Percentiles rank a stretch among this genome's conserved stretches.
Conservation (phyloP, 2,797 vertebrate species). For the Phrynocephalus guinanensis region DNA sequence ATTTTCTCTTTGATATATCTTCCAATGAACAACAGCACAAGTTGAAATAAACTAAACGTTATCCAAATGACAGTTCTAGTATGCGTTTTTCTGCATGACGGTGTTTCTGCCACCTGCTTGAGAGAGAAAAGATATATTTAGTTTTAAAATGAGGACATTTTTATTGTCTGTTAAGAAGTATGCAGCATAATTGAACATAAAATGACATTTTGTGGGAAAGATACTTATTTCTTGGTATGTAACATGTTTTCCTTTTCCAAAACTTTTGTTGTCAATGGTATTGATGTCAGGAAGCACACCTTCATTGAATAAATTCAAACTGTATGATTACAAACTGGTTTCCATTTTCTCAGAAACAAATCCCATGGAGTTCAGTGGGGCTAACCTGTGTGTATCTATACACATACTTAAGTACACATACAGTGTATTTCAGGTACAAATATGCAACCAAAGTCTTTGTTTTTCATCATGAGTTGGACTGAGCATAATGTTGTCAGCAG, state of each 20-base stretch:
- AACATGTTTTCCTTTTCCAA: no score
- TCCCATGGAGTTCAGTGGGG: background rate
- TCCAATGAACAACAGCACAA: no score
- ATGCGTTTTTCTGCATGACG: background rate
- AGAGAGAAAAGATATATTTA: background rate
- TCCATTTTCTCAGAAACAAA: background rate
- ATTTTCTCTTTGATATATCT: slow-evolving; percentile 30
- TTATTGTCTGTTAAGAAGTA: background rate
- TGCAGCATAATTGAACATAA: background rate
- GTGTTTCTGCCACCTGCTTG: background rate
- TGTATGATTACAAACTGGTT: background rate
- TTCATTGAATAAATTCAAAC: background rate
- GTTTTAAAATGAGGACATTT: background rate
- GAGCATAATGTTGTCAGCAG: background rate
- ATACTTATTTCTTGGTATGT: background rate
- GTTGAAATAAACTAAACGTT: slow-evolving; percentile 18
- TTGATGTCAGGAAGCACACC: background rate
- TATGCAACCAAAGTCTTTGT: background rate
- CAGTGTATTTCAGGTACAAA: background rate
- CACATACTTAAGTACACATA: background rate
- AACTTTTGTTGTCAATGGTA: background rate
- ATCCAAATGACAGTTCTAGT: slow-evolving; percentile 11
- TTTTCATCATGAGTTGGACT: background rate
- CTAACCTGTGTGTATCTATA: background rate
- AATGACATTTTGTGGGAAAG: background rate